Evolutionary conservation across 2,888 invertebrate species (phyloP).

Genomic region (Scaptodrosophila latifasciaeformis): DNA sequence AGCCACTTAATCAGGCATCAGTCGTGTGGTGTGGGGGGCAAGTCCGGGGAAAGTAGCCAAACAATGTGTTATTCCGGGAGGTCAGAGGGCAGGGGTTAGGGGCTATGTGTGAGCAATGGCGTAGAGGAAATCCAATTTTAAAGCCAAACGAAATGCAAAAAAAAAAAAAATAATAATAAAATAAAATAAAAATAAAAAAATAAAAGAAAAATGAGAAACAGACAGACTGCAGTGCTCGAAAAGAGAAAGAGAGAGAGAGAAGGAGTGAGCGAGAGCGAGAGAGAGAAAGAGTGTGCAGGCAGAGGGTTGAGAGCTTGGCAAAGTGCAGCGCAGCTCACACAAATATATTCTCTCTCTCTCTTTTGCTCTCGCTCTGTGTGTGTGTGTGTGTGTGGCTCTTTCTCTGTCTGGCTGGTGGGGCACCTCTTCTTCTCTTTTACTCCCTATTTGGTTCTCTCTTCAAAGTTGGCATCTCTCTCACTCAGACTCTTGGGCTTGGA

Average conservation of each 20-base stretch:
- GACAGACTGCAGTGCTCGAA: background rate
- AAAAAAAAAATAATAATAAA: constrained; percentile 18
- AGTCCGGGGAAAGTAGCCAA: too few species aligned
- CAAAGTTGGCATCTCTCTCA: background rate
- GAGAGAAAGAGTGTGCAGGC: constrained; percentile 15
- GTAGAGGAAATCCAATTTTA: constrained; percentile 57
- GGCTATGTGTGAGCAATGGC: constrained; percentile 19
- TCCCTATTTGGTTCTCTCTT: too few species aligned
- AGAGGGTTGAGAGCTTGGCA: background rate
- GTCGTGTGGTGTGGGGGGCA: background rate
- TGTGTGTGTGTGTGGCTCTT: constrained; percentile 1
- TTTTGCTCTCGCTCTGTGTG: background rate
- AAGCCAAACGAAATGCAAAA: constrained; percentile 23
- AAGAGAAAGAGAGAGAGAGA: background rate
- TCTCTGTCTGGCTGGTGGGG: background rate
- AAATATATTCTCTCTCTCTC: background rate
- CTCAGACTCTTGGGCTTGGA: background rate
- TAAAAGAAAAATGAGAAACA: too few species aligned
- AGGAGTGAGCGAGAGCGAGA: constrained; percentile 1
- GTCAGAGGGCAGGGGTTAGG: too few species aligned
- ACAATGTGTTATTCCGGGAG: too few species aligned
- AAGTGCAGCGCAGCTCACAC: too few species aligned
- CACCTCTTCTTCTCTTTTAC: too few species aligned
- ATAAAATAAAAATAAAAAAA: constrained; percentile 24
- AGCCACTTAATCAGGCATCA: too few species aligned